Percentiles rank a stretch among this genome's conserved stretches.
Conservation (phyloP, 2,888 invertebrate genomes). For the Odiellus spinosus region DNA sequence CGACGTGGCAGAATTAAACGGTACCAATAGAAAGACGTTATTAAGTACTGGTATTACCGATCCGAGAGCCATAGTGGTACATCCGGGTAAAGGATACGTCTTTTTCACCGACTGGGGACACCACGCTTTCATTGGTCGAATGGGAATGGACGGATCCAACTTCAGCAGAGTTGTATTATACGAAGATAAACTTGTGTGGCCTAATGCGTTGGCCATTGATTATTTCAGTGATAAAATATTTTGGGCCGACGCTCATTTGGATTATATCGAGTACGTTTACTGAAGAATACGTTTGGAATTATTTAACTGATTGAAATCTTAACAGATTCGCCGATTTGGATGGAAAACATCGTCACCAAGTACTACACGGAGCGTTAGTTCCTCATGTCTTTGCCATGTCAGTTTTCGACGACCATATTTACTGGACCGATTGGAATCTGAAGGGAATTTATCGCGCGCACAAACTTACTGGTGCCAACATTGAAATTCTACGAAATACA, state of each 20-base stretch:
- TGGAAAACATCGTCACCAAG: conserved; percentile 68
- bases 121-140: conserved; percentile 86
- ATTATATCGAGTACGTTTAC: conserved; percentile 62
- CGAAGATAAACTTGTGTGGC: conserved; percentile 94
- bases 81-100: conserved; percentile 60
- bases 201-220: conserved; percentile 90
- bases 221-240: conserved; percentile 88
- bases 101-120: conserved; percentile 84
- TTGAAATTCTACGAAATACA: conserved; percentile 62
- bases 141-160: conserved; percentile 92
- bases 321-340: conserved; percentile 64
- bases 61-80: conserved; percentile 83
- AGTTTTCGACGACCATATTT: conserved; percentile 76
- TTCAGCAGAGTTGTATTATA: conserved; percentile 73
- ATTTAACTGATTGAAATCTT: too few species aligned
- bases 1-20: conserved; percentile 86
- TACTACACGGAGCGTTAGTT: conserved; percentile 56
- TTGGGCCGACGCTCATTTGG: conserved; percentile 96
- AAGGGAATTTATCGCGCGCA: conserved; percentile 80
- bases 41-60: conserved; percentile 65
- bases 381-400: conserved; percentile 92
- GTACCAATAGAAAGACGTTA: conserved; percentile 73
- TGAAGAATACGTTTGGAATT: neutral
- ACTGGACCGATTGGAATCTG: conserved; percentile 98
- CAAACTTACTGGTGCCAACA: conserved; percentile 60